Evolutionary conservation across 2,888 invertebrate species (phyloP), one percentile per base, ranked within the genome.

Genomic region (Cosmia pyralina): DNA sequence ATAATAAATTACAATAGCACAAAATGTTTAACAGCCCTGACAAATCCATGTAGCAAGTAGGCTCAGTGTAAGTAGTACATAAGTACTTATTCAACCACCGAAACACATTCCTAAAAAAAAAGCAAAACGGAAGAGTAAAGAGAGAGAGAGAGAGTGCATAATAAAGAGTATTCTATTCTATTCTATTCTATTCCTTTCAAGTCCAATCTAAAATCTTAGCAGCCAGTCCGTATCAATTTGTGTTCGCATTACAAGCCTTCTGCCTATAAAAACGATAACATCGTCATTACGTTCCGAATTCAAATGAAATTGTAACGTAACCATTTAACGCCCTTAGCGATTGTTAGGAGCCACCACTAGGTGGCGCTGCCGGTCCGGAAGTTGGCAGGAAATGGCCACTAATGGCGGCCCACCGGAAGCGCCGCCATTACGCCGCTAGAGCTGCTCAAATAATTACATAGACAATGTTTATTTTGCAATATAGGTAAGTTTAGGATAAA

Each of bases 381-480:
- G 94, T 90, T 83, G 87, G 81, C 91, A 92, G 96, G 95, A 96
- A 96, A 96, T 96, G 92, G 94, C 92, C 94, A 94, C 95, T 96
- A 96, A 96, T 96, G 95, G 95, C 93, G 87, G 91, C 91, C 91
- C 92, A 86, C 93, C 94, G 95, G 95, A 96, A 93, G 94, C 88
- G 87, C 88, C 92, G 91, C 95, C 95, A 95, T 95, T 95, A 95
- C 92, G 89, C 85, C 89, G 90, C 90, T 94, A 94, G 94, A 92
- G 94, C 93, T 93, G 91, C 91, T 93, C 95, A 95, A 95, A 95
- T 95, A 94, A 95, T 95, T 95, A 94, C 94, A 90, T 92, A 90
- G 82, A 85, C 83, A 81, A 81, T 89, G 90, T 91, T 91, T 89
- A 87, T 85, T 90, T 88, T 89, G 87, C 87, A 84, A 88, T 87